Percentiles rank a stretch among this genome's conserved stretches.
phyloP scores from a whole-genome alignment of 2,888 invertebrate genomes.

The Microplitis manilae region DNA sequence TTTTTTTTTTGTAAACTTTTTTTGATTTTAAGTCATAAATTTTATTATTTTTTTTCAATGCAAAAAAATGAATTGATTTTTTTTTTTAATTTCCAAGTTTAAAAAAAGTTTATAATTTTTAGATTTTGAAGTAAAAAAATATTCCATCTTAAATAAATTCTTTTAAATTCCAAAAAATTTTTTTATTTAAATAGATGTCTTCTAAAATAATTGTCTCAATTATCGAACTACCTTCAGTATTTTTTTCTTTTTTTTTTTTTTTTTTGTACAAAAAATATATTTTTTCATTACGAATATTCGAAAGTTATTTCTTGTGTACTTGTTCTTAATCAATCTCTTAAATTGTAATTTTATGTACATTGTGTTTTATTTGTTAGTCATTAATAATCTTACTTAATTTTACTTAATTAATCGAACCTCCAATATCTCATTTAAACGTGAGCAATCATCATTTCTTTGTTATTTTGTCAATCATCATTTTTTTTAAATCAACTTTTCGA shows the following conservation, averaged over 20 bases:
- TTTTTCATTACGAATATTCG: conserved; percentile 47
- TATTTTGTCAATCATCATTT: conserved; percentile 10
- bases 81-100: too few species aligned
- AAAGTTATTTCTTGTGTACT: conserved; percentile 57
- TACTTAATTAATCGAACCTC: neutral
- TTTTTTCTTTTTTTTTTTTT: conserved; percentile 24
- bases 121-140: too few species aligned
- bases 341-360: conserved; percentile 58
- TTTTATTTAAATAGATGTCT: neutral
- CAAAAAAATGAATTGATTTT: too few species aligned
- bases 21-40: too few species aligned
- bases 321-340: conserved; percentile 59
- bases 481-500: conserved; percentile 25
- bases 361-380: conserved; percentile 33
- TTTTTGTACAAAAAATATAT: conserved; percentile 13
- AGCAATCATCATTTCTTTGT: conserved; percentile 17
- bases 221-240: neutral
- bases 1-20: too few species aligned
- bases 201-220: neutral
- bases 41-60: too few species aligned
- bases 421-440: neutral
- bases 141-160: too few species aligned
- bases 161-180: too few species aligned
- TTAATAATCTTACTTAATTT: conserved; percentile 10
- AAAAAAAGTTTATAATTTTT: too few species aligned